Evolutionary conservation across 2,797 vertebrate species (phyloP).

Genomic region (Poeciliopsis paucimaculata): DNA sequence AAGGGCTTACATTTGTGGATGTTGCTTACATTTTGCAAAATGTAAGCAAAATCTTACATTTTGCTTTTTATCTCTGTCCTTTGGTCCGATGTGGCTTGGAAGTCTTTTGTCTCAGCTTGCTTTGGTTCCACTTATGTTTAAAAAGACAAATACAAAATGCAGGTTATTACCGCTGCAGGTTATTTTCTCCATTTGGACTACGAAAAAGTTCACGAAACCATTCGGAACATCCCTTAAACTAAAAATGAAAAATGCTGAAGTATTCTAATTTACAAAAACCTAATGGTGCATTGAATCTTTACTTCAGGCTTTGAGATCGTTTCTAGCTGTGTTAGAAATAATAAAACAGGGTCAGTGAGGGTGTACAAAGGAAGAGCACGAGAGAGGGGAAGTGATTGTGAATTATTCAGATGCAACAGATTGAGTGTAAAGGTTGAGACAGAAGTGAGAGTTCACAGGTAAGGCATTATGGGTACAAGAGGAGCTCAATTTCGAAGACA

Average conservation of each 20-base stretch:
- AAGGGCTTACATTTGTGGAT: too few relatives aligned
- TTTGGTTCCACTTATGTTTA: background rate
- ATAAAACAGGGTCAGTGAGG: conserved; percentile 8
- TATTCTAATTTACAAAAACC: background rate
- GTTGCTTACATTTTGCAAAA: background rate
- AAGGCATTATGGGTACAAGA: conserved; percentile 68
- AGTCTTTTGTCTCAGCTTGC: background rate
- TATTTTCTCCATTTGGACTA: background rate
- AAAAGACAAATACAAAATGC: background rate
- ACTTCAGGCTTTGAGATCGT: conserved; percentile 51
- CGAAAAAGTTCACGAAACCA: background rate
- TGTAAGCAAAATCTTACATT: too few relatives aligned
- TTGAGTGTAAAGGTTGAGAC: conserved; percentile 63
- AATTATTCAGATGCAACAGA: conserved; percentile 74
- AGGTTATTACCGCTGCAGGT: background rate
- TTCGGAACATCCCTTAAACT: background rate
- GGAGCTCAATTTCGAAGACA: conserved; percentile 30
- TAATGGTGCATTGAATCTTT: background rate
- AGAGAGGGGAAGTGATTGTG: conserved; percentile 57
- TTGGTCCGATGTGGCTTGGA: background rate
- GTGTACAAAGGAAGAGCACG: conserved; percentile 10
- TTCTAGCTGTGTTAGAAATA: conserved; percentile 29
- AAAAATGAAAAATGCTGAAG: background rate
- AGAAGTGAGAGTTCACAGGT: conserved; percentile 68
- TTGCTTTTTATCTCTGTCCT: background rate